Base-by-base conservation (phyloP, 2,888 invertebrate species). In the Ommatoiulus sabulosus region DNA sequence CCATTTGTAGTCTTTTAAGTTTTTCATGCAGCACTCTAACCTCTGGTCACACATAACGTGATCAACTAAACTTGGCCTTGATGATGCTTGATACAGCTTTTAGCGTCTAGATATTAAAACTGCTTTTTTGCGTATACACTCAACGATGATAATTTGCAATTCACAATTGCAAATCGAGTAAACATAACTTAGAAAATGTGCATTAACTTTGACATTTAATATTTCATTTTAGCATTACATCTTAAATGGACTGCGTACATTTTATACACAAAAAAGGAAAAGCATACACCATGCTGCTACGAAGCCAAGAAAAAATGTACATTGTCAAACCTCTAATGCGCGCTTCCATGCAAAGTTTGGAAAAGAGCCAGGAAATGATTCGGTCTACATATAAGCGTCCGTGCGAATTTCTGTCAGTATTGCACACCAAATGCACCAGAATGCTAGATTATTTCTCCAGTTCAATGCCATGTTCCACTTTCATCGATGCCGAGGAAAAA, bases 171-270 rank as follows among this genome's bases (percentile, higher is more conserved):
- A 72, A 72, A 72, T 72, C 24, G 72, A 72, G 72, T 72, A 72
- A 20, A 72, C 20, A 24, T 24, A 20, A 10, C 20, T 72, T 72
- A 20, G 72, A 72, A 72, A 72, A 72, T 72, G 72, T 72, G 72
- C 72, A 72, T 72, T 72, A 72, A 72, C 72, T 72, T 72, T 72
- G 72, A 72, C 72, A 72, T 72, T 72, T 72, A 72, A 72, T 72
- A 72, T 72, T 72, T 72, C 72, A 72, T 72, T 72, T 72, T 4
- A 72, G 72, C 72, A 72, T 72, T 72, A 24, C 7, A 4, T 20
- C 63, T 63, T 63, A 63, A 63, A 63, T 63, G 17, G 72, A 20
- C 24, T 72, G 72, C 72, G 8, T 72, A 72, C 72, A 24, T 72
- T 72, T 72, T 72, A 20, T 63, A 63, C 63, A 7, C 20, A 6